A percentile compares a stretch with the other conserved stretches of the same genome.
Conservation (phyloP, 1,140 invertebrate species). For the Ladona fulva region DNA sequence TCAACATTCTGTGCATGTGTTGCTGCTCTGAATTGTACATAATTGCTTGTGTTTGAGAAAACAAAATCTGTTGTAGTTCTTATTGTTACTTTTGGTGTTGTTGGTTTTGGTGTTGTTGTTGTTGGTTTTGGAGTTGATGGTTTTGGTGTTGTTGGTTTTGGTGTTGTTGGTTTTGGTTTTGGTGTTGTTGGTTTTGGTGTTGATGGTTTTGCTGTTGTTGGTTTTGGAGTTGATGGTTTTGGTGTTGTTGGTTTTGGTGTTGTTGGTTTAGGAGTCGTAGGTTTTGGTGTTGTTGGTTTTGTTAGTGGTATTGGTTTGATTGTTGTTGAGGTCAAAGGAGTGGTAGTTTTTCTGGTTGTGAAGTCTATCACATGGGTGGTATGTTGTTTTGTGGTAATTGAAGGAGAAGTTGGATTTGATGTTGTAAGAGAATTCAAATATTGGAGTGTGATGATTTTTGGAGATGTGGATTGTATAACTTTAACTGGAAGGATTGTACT, state of each 20-base stretch:
- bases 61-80: too few species aligned
- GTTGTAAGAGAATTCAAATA: background rate
- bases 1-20: too few species aligned
- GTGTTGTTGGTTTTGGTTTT: background rate
- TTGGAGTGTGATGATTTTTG: background rate
- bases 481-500: too few species aligned
- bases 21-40: too few species aligned
- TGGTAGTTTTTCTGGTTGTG: background rate
- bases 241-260: background rate
- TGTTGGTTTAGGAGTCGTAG: background rate
- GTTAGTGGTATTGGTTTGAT: background rate
- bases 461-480: background rate
- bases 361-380: background rate
- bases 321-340: background rate
- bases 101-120: background rate
- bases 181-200: background rate
- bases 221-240: background rate
- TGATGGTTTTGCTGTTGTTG: background rate
- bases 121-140: background rate
- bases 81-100: too few species aligned
- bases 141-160: background rate
- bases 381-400: background rate
- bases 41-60: too few species aligned
- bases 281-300: background rate
- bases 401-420: background rate